Conservation (phyloP, 2,797 vertebrate genomes). For the Enteromius unitaeniatus region DNA sequence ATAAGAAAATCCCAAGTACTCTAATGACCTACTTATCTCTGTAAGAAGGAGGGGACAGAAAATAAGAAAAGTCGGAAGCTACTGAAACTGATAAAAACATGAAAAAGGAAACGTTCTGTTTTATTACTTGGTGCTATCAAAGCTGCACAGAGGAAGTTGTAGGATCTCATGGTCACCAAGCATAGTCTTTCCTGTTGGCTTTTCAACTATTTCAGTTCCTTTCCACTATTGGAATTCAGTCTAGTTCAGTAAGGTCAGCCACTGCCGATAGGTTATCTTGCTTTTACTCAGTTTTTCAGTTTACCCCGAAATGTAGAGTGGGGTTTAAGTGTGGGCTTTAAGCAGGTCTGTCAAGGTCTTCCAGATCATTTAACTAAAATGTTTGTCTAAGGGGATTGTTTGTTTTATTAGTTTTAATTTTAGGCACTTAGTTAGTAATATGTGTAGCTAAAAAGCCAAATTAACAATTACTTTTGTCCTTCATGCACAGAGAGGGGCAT, state of each 20-base stretch:
- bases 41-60: slow-evolving; percentile 44
- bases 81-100: slow-evolving; percentile 66
- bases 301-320: neutral
- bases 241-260: neutral
- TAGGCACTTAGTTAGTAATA: neutral
- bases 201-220: slow-evolving; percentile 39
- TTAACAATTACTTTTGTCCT: neutral
- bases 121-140: slow-evolving; percentile 60
- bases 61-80: slow-evolving; percentile 64
- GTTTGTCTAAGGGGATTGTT: neutral
- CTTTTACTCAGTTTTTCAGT: neutral
- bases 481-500: neutral
- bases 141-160: slow-evolving; percentile 57
- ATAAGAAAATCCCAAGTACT: slow-evolving; percentile 46
- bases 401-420: neutral
- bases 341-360: neutral
- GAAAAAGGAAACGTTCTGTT: slow-evolving; percentile 60
- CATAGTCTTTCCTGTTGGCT: slow-evolving; percentile 62
- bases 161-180: slow-evolving; percentile 57
- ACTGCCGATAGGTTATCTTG: neutral
- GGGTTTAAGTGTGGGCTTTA: neutral
- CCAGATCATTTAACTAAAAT: neutral
- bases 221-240: neutral
- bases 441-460: neutral
- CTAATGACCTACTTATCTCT: slow-evolving; percentile 60